These are phyloP conservation scores for Penaeus chinensis DNA, from an alignment of 1,140 invertebrate species.

Conservation along the genomic window DNA sequence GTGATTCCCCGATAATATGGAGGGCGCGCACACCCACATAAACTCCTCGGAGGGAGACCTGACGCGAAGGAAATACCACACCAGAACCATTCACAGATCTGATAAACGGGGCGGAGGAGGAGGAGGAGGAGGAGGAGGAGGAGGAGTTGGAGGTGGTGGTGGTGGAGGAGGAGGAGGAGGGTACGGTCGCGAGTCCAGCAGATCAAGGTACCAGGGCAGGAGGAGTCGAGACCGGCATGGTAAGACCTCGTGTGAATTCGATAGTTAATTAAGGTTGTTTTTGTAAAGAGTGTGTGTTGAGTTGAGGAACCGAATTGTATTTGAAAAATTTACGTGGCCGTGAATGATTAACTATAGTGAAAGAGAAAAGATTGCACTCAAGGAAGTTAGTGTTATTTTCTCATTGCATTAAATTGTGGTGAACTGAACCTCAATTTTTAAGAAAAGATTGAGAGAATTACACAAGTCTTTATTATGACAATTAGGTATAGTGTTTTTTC, in stretches of 20 bases:
- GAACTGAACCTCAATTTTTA: no score
- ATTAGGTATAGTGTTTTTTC: no score
- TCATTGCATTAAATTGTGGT: no score
- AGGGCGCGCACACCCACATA: background rate
- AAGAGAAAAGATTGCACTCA: no score
- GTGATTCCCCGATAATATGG: slow-evolving; percentile 22
- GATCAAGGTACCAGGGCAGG: slow-evolving; percentile 37
- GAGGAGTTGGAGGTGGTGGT: slow-evolving; percentile 17
- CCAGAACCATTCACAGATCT: slow-evolving; percentile 26
- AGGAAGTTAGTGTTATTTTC: no score
- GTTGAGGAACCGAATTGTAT: no score
- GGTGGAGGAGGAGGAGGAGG: background rate
- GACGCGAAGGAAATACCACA: slow-evolving; percentile 19
- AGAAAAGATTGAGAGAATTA: no score
- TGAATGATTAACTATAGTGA: no score
- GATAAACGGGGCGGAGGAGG: slow-evolving; percentile 23
- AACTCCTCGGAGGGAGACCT: background rate
- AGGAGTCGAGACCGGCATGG: slow-evolving; percentile 36
- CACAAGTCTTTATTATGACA: no score
- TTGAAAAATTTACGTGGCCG: no score
- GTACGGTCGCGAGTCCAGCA: slow-evolving; percentile 4
- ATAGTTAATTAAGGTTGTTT: background rate
- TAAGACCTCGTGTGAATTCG: slow-evolving; percentile 11
- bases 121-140: background rate
- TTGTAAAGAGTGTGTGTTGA: no score